Percentiles rank a stretch among this genome's conserved stretches.
Evolutionary conservation across 2,888 invertebrate genomes (phyloP).

Genomic region (Latheticus oryzae): DNA sequence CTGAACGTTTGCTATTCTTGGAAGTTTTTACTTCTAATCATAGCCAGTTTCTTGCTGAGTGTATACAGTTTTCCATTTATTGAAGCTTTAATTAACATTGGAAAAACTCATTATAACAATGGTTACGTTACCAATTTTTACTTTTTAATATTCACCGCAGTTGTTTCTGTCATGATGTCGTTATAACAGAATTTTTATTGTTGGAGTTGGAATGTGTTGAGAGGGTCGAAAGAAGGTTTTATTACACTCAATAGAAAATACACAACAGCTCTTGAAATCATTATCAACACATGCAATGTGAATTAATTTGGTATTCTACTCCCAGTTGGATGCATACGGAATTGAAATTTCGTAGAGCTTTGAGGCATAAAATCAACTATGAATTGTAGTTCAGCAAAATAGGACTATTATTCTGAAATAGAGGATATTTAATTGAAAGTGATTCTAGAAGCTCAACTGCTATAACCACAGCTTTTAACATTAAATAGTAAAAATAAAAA

Average conservation of each 20-base stretch:
- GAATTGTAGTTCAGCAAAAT: constrained; percentile 7
- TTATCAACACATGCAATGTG: not conserved
- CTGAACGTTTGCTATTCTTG: no score
- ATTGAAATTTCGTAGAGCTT: constrained; percentile 11
- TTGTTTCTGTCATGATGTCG: constrained; percentile 16
- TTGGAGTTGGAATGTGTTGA: constrained; percentile 6
- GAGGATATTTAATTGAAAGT: constrained; percentile 13
- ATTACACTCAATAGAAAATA: constrained; percentile 7
- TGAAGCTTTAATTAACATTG: no score
- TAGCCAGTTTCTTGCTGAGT: no score
- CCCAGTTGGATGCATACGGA: not conserved
- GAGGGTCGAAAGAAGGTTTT: constrained; percentile 9
- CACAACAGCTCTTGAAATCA: constrained; percentile 12
- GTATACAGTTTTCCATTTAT: no score
- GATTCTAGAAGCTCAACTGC: not conserved
- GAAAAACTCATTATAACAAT: constrained; percentile 22
- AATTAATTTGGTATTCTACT: not conserved
- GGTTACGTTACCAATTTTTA: constrained; percentile 9
- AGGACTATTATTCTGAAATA: constrained; percentile 7
- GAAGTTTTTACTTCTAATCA: no score
- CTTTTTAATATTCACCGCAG: constrained; percentile 22
- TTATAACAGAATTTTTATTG: constrained; percentile 22
- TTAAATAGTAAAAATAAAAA: no score
- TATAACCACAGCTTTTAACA: no score
- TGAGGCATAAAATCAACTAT: constrained; percentile 12